Percentiles rank a stretch among this genome's conserved stretches.
Evolutionary conservation across 2,113 vertebrate species (phyloP).

Genomic region (Alethe castanea): DNA sequence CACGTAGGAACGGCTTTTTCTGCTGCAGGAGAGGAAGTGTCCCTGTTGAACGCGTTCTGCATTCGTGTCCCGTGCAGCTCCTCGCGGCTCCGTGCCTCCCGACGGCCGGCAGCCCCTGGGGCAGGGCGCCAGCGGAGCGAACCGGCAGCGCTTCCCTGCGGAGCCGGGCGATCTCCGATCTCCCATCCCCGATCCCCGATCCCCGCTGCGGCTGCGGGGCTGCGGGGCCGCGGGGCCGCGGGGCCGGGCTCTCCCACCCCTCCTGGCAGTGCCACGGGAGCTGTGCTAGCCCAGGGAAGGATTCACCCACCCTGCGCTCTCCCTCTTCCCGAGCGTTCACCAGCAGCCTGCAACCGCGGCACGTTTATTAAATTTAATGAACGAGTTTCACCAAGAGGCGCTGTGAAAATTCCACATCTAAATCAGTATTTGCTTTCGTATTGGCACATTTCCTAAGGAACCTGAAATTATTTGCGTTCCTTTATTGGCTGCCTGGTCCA

Average conservation of each 20-base stretch:
- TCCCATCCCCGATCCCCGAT: not conserved
- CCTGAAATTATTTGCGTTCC: not conserved
- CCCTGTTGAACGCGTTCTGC: not conserved
- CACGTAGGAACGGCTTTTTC: not conserved
- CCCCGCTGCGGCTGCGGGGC: not conserved
- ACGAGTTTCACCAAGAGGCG: not conserved
- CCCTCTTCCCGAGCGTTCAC: not conserved
- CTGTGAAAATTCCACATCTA: not conserved
- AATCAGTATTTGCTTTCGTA: not conserved
- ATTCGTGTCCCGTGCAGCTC: not conserved
- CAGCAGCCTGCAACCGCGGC: not conserved
- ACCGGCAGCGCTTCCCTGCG: not conserved
- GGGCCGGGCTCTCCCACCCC: not conserved
- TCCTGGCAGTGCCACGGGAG: not conserved
- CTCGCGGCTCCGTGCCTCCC: not conserved
- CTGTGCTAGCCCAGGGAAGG: not conserved
- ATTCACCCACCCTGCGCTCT: not conserved
- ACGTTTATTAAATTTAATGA: constrained; percentile 3
- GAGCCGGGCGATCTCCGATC: not conserved
- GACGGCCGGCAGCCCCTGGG: not conserved
- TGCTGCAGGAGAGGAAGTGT: not conserved
- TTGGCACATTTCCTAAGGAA: constrained; percentile 31
- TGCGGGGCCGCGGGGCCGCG: not conserved
- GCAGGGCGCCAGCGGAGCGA: not conserved
- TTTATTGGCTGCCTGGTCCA: constrained; percentile 21